Percentiles rank a stretch among this genome's conserved stretches.
Conservation (phyloP, 2,888 invertebrate genomes). For the Caenorhabditis angaria region DNA sequence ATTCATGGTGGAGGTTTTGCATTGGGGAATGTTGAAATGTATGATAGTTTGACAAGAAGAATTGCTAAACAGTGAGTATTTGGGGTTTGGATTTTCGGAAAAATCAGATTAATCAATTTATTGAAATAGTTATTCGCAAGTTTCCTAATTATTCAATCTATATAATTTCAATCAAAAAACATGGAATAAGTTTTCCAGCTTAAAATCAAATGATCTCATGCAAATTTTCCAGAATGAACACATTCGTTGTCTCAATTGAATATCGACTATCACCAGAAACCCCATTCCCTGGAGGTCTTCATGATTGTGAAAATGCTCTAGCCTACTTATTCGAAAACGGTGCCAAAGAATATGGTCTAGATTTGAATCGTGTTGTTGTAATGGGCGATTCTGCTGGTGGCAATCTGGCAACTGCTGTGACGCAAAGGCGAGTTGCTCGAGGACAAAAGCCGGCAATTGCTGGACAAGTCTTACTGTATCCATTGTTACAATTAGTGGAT, state of each 20-base stretch:
- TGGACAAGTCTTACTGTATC: conserved; percentile 72
- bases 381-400: conserved; percentile 70
- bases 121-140: not conserved
- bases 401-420: conserved; percentile 57
- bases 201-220: not conserved
- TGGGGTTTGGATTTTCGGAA: not conserved
- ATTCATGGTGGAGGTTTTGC: conserved; percentile 69
- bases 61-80: conserved; percentile 49
- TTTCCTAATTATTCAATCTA: not conserved
- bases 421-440: conserved; percentile 42
- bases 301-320: conserved; percentile 72
- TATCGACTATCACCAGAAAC: conserved; percentile 73
- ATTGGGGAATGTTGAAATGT: conserved; percentile 56
- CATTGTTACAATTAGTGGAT: conserved; percentile 72
- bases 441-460: conserved; percentile 38
- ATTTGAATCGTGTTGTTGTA: conserved; percentile 51
- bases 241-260: conserved; percentile 55
- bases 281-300: conserved; percentile 72
- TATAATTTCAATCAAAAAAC: not conserved
- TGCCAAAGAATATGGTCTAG: conserved; percentile 48
- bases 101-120: not conserved
- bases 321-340: conserved; percentile 55
- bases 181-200: too few relatives aligned
- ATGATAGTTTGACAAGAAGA: conserved; percentile 52
- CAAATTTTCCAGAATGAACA: conserved; percentile 41